A percentile compares a stretch with the other conserved stretches of the same genome.
Evolutionary conservation across 2,797 vertebrate species (phyloP).

Genomic region (Eulemur rubriventer): DNA sequence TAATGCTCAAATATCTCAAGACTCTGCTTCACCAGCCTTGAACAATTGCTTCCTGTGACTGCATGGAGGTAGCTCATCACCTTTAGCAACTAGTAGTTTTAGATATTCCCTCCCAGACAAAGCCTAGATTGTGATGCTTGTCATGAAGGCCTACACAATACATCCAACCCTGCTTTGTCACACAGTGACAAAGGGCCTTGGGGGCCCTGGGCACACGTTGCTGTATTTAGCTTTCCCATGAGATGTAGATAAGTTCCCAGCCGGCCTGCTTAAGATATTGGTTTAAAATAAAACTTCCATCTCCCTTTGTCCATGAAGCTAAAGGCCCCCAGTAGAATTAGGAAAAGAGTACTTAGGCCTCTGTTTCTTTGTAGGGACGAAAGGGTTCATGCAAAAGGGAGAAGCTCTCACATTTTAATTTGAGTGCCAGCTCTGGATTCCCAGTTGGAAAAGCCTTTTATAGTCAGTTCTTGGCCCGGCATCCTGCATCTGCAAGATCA

Average conservation of each 20-base stretch:
- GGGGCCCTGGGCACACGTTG: not conserved
- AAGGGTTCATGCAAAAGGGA: not conserved
- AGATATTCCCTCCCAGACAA: not conserved
- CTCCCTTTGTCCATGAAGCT: conserved; percentile 8
- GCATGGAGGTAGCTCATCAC: not conserved
- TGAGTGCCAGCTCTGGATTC: not conserved
- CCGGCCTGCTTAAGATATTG: not conserved
- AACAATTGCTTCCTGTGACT: not conserved
- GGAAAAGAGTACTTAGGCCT: not conserved
- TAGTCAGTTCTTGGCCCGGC: not conserved
- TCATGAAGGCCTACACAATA: not conserved
- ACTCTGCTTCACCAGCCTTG: not conserved
- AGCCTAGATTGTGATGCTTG: not conserved
- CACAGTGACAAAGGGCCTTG: not conserved
- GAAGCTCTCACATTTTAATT: conserved; percentile 10
- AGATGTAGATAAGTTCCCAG: not conserved
- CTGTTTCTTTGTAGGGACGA: not conserved
- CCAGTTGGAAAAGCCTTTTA: conserved; percentile 47
- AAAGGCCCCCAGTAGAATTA: not conserved
- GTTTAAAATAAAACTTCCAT: conserved; percentile 15
- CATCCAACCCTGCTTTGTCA: not conserved
- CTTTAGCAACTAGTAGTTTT: not conserved
- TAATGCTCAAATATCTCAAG: not conserved
- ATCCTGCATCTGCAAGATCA: conserved; percentile 62
- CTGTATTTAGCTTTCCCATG: not conserved